A percentile compares a stretch with the other conserved stretches of the same genome.
These are phyloP conservation scores for Glossophaga mutica DNA, from an alignment of 2,797 vertebrate genomes.

Conservation along the genomic window DNA sequence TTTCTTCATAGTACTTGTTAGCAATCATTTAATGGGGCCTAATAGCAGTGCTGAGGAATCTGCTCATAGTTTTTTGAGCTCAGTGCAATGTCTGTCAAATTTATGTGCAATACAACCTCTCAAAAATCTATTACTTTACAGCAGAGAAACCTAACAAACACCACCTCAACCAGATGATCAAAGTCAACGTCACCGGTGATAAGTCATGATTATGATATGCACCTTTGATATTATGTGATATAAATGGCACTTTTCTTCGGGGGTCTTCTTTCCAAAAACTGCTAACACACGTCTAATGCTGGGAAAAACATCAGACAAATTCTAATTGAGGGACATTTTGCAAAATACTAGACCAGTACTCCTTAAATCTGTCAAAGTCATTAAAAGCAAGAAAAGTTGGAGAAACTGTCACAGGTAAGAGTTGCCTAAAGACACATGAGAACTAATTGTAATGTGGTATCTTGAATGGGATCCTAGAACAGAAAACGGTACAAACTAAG, in stretches of 20 bases:
- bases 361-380: neutral
- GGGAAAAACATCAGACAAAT: neutral
- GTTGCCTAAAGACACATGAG: neutral
- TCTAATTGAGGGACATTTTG: neutral
- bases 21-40: neutral
- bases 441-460: neutral
- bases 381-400: neutral
- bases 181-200: neutral
- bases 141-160: neutral
- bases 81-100: neutral
- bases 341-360: neutral
- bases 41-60: neutral
- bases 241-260: neutral
- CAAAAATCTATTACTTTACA: neutral
- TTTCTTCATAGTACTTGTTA: conserved; percentile 13
- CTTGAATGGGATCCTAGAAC: neutral
- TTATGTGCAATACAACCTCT: neutral
- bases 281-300: neutral
- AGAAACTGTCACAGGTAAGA: neutral
- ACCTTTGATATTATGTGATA: neutral
- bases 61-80: neutral
- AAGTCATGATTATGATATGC: neutral
- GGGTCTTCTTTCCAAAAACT: neutral
- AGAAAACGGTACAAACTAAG: neutral
- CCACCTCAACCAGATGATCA: neutral